Conservation (phyloP, 2,797 vertebrate genomes). For the Pseudotriccus pelzelni region DNA sequence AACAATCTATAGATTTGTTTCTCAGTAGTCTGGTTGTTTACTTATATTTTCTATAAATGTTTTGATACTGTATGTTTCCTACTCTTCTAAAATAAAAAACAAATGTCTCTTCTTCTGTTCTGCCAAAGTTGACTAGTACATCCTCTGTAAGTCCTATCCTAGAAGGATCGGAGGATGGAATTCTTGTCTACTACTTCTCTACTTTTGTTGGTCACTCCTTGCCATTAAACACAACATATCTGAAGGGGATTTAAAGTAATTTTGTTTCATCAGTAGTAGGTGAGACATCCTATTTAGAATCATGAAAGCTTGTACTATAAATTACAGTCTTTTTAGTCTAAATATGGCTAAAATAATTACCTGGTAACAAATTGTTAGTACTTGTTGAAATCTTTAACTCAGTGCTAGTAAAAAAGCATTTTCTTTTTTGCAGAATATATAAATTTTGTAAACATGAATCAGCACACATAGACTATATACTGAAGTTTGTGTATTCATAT, state of each 20-base stretch:
- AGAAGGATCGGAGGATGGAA: background rate
- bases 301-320: background rate
- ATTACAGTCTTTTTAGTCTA: background rate
- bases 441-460: slow-evolving; percentile 19
- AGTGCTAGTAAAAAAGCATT: background rate
- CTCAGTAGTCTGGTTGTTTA: background rate
- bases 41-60: background rate
- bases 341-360: background rate
- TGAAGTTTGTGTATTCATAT: background rate
- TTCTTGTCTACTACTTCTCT: background rate
- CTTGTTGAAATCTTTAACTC: background rate
- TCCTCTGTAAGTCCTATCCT: background rate
- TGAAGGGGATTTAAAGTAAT: background rate
- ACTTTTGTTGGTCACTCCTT: background rate
- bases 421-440: background rate
- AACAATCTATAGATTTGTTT: background rate
- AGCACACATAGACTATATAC: background rate
- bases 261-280: background rate
- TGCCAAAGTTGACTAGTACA: background rate
- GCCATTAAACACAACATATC: background rate
- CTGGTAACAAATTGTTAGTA: background rate
- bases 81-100: background rate
- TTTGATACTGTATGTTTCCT: background rate
- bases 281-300: background rate
- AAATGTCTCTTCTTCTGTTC: background rate